phyloP scores from a whole-genome alignment of 2,113 vertebrate genomes.

The Anser cygnoides region DNA sequence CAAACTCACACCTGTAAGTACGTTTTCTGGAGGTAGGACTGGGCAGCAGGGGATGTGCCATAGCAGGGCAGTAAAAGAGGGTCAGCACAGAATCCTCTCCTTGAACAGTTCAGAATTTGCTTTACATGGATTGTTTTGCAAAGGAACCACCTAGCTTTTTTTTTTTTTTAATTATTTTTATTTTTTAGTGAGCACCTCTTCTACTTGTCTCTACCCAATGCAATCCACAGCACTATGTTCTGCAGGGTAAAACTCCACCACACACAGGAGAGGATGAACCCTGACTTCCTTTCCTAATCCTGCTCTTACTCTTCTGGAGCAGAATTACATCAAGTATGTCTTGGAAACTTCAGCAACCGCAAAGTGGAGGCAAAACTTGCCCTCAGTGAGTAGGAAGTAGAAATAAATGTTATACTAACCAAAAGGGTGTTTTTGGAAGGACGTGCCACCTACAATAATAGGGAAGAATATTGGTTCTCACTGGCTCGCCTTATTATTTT shows the following conservation, averaged over 20 bases:
- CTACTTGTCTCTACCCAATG: background rate
- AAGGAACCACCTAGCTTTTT: accelerated
- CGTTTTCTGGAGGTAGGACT: background rate
- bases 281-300: background rate
- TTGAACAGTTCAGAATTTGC: background rate
- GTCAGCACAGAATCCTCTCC: accelerated
- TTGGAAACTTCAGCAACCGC: background rate
- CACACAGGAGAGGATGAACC: background rate
- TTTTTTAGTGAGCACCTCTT: background rate
- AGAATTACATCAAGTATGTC: background rate
- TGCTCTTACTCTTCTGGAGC: background rate
- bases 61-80: background rate
- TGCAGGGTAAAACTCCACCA: background rate
- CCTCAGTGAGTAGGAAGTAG: slow-evolving; percentile 45
- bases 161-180: background rate
- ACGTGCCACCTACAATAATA: slow-evolving; percentile 51
- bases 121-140: accelerated
- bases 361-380: slow-evolving; percentile 43
- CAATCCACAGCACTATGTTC: background rate
- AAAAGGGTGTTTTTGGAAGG: slow-evolving; percentile 62
- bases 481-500: slow-evolving; percentile 66
- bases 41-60: background rate
- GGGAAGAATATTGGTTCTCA: slow-evolving; percentile 59
- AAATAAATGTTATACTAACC: slow-evolving; percentile 46
- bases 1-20: background rate